These are phyloP conservation scores for Pedicia rivosa DNA, from an alignment of 2,888 invertebrate genomes.

Conservation along the genomic window DNA sequence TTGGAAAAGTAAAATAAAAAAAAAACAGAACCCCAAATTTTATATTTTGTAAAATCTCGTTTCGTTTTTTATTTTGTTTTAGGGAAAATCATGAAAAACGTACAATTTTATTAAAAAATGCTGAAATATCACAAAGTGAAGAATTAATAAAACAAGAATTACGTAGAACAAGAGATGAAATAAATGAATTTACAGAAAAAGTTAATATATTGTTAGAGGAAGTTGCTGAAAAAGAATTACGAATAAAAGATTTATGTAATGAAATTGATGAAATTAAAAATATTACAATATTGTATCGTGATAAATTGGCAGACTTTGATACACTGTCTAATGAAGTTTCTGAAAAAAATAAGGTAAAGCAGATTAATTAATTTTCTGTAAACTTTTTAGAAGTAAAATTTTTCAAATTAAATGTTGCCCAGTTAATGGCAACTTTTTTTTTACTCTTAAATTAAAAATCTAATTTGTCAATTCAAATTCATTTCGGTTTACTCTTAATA, in stretches of 20 bases:
- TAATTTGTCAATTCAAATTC: too few relatives aligned
- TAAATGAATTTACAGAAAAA: slow-evolving; percentile 36
- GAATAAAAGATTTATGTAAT: slow-evolving; percentile 18
- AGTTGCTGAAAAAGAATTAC: slow-evolving; percentile 7
- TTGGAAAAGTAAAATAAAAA: slow-evolving; percentile 17
- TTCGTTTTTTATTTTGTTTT: slow-evolving; percentile 13
- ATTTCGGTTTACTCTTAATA: too few relatives aligned
- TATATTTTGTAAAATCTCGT: background rate
- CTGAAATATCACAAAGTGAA: slow-evolving; percentile 65
- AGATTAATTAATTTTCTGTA: too few relatives aligned
- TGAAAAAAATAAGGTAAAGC: slow-evolving; percentile 45
- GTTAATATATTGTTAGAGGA: slow-evolving; percentile 29
- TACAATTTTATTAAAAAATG: slow-evolving; percentile 56
- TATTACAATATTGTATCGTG: slow-evolving; percentile 26
- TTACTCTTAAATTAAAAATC: too few relatives aligned
- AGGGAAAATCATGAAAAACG: slow-evolving; percentile 63
- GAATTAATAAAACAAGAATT: slow-evolving; percentile 60
- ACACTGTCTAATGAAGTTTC: slow-evolving; percentile 37
- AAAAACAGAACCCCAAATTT: background rate
- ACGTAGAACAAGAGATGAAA: slow-evolving; percentile 49
- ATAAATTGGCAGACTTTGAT: slow-evolving; percentile 32
- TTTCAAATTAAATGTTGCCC: background rate
- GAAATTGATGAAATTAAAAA: slow-evolving; percentile 17
- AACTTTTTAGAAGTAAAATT: background rate
- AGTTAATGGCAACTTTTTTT: too few relatives aligned